Evolutionary conservation across 2,797 vertebrate species (phyloP).

Genomic region (Oophaga sylvatica): DNA sequence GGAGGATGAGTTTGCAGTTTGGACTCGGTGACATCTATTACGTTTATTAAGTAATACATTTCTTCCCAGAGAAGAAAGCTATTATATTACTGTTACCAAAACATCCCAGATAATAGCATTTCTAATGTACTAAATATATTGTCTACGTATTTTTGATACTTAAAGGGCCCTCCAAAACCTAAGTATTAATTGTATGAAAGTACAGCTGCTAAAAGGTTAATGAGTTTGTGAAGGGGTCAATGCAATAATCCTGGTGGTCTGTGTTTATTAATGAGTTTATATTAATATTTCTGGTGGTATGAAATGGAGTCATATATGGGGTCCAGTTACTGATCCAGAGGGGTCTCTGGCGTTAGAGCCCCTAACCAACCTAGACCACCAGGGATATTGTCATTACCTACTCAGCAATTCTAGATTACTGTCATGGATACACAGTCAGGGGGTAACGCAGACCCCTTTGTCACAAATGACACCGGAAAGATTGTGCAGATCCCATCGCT

Average conservation of each 20-base stretch:
- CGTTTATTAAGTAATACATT: neutral
- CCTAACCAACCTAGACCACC: too few species aligned
- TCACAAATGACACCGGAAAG: too few species aligned
- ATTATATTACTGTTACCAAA: neutral
- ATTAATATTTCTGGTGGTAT: neutral
- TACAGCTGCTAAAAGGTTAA: neutral
- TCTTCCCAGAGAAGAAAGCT: neutral
- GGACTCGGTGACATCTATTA: neutral
- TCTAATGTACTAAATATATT: slow-evolving; percentile 2
- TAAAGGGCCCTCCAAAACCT: neutral
- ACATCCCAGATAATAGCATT: neutral
- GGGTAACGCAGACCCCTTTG: too few species aligned
- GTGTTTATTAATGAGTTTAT: neutral
- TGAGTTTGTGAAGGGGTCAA: too few species aligned
- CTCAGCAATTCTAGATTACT: too few species aligned
- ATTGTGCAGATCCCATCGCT: too few species aligned
- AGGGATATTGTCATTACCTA: too few species aligned
- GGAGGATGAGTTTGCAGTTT: neutral
- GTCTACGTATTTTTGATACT: neutral
- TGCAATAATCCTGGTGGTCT: neutral
- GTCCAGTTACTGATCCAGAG: too few species aligned
- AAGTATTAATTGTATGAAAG: neutral
- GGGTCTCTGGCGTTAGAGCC: too few species aligned
- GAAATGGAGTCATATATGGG: too few species aligned
- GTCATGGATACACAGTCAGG: too few species aligned